Evolutionary conservation across 2,888 invertebrate species (phyloP).

Genomic region (Calliphora vomitoria): DNA sequence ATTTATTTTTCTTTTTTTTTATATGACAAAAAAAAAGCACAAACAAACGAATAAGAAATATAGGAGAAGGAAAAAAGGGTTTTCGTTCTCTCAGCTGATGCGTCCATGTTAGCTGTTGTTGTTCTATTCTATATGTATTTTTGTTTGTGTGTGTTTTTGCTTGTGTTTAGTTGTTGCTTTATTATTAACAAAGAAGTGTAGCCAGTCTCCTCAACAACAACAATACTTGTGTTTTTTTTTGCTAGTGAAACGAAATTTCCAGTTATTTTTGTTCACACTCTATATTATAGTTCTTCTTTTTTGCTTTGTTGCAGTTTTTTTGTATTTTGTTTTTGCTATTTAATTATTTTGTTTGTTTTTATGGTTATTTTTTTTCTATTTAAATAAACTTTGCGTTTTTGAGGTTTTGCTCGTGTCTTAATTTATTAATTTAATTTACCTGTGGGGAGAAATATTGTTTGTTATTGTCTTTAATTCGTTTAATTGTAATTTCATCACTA

Average conservation of each 20-base stretch:
- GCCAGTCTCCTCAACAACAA: conserved; percentile 29
- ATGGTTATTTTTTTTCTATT: not conserved
- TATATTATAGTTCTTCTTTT: conserved; percentile 15
- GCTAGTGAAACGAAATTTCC: conserved; percentile 37
- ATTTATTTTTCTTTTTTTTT: conserved; percentile 39
- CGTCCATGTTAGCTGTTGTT: conserved; percentile 42
- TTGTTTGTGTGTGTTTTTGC: not conserved
- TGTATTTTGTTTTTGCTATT: conserved; percentile 15
- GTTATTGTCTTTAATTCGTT: not conserved
- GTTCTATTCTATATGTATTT: conserved; percentile 5
- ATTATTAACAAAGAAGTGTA: conserved; percentile 38
- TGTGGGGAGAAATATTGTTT: not conserved
- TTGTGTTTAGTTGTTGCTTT: conserved; percentile 17
- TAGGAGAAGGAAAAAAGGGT: conserved; percentile 34
- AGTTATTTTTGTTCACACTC: conserved; percentile 45
- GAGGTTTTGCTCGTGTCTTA: too few species aligned
- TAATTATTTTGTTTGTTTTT: conserved; percentile 8
- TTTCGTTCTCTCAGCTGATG: conserved; percentile 61
- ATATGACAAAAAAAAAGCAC: not conserved
- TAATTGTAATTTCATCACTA: conserved; percentile 11
- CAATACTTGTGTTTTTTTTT: conserved; percentile 6
- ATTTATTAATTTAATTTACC: conserved; percentile 23
- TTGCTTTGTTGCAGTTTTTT: conserved; percentile 29
- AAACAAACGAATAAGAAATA: not conserved
- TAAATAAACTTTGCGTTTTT: too few species aligned